phyloP scores from a whole-genome alignment of 1,140 invertebrate species.

The Bombus impatiens region DNA sequence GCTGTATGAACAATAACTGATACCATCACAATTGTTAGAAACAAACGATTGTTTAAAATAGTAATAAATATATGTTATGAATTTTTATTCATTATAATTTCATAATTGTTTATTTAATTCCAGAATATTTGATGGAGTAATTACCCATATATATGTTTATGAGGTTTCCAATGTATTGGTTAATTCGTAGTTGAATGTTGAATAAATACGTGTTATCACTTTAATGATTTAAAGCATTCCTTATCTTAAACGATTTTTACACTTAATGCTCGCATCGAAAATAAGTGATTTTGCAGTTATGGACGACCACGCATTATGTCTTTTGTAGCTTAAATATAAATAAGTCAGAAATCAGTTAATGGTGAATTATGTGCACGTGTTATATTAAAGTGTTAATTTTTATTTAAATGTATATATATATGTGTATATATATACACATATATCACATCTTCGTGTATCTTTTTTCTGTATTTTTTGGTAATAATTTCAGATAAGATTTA shows the following conservation, averaged over 20 bases:
- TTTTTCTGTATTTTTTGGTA: neutral
- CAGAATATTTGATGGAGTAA: constrained; percentile 6
- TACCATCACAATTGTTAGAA: neutral
- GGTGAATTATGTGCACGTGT: constrained; percentile 4
- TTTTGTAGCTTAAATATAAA: constrained; percentile 13
- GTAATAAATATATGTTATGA: neutral
- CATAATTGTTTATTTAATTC: neutral
- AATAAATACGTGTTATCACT: constrained; percentile 52
- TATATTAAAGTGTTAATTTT: neutral
- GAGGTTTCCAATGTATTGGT: constrained; percentile 23
- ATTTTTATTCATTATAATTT: neutral
- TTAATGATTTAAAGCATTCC: constrained; percentile 54
- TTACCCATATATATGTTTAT: constrained; percentile 17
- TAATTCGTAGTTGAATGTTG: neutral
- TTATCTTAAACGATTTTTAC: constrained; percentile 56
- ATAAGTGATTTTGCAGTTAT: constrained; percentile 26
- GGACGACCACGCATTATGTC: neutral
- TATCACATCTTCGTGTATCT: neutral
- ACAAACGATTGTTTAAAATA: neutral
- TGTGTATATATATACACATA: neutral
- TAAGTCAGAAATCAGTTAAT: constrained; percentile 14
- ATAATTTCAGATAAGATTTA: constrained; percentile 11
- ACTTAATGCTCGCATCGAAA: constrained; percentile 28
- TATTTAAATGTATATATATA: neutral
- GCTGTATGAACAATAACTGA: neutral